Percentiles rank a stretch among this genome's conserved stretches.
Conservation (phyloP, 1,140 invertebrate species). For the Papilio machaon region DNA sequence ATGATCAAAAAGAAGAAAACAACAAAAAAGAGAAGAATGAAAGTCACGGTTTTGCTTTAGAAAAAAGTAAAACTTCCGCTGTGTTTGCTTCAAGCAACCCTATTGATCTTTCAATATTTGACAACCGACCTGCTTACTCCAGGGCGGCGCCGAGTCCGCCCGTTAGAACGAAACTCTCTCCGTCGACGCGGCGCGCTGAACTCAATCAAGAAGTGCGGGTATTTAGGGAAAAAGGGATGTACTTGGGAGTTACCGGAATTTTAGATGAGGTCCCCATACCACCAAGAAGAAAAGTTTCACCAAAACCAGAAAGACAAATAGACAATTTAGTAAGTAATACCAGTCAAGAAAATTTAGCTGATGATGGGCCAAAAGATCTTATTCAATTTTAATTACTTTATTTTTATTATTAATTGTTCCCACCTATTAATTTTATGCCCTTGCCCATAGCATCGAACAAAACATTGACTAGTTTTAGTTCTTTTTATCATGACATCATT, state of each 20-base stretch:
- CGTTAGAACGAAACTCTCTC: slow-evolving; percentile 73
- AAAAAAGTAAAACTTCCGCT: slow-evolving; percentile 77
- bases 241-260: slow-evolving; percentile 61
- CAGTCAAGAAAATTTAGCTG: slow-evolving; percentile 46
- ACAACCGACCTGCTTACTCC: slow-evolving; percentile 70
- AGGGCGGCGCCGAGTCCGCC: slow-evolving; percentile 77
- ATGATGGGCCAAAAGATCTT: slow-evolving; percentile 60
- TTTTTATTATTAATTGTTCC: slow-evolving; percentile 40
- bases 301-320: slow-evolving; percentile 54
- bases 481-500: slow-evolving; percentile 33
- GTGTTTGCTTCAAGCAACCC: slow-evolving; percentile 65
- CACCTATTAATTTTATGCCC: slow-evolving; percentile 45
- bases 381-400: slow-evolving; percentile 60
- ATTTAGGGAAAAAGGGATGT: slow-evolving; percentile 60
- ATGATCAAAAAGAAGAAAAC: slow-evolving; percentile 47
- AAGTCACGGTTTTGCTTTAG: slow-evolving; percentile 61
- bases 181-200: slow-evolving; percentile 62
- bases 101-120: slow-evolving; percentile 74
- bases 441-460: slow-evolving; percentile 2
- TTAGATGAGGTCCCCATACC: slow-evolving; percentile 65
- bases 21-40: slow-evolving; percentile 43
- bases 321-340: slow-evolving; percentile 48
- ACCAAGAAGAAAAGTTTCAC: slow-evolving; percentile 69
- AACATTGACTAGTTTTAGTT: background rate
- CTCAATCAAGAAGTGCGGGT: slow-evolving; percentile 57